Evolutionary conservation across 2,113 vertebrate genomes (phyloP), one percentile per base, ranked within the genome.

Genomic region (Lagopus muta): DNA sequence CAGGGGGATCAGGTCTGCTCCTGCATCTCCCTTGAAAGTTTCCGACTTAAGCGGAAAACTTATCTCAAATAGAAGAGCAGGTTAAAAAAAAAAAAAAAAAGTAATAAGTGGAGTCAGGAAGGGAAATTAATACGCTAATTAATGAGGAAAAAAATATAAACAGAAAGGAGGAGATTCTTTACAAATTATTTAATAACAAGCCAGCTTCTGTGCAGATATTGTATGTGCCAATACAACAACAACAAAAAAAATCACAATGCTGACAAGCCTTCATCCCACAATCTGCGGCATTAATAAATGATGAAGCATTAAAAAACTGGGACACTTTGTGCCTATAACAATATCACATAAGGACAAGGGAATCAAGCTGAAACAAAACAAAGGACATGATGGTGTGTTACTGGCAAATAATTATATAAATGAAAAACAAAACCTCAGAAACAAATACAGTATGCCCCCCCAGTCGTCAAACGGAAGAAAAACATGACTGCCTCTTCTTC

Each of bases 261-360:
- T 97, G 95, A 97, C 93, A 96, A 96, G 52, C 92, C 93, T 93
- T 97, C 94, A 92, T 97, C 93, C 96, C 88, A 83, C 32, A 17
- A 82, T 97, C 91, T 89, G 67, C 20, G 4, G 83, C 97, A 97
- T 98, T 97, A 98, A 97, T 98, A 97, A 97, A 52, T 97, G 71
- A 97, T 97, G 95, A 98, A 94, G 73, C 78, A 89, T 94, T 94
- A 85, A 96, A 97, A 97, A 94, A 87, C 89, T 94, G 91, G 73
- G 84, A 94, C 74, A 2, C 70, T 93, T 95, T 91, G 54, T 94
- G 94, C 91, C 90, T 90, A 92, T 91, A 96, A 96, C 80, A 82
- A 34, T 91, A 94, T 95, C 81, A 94, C 64, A 94, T 4, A 30
- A 94, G 95, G 92, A 88, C 93, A 89, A 84, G 88, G 86, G 94